Percentiles rank a stretch among this genome's conserved stretches.
Conservation (phyloP, 1,140 invertebrate genomes). For the Caenorhabditis remanei region DNA sequence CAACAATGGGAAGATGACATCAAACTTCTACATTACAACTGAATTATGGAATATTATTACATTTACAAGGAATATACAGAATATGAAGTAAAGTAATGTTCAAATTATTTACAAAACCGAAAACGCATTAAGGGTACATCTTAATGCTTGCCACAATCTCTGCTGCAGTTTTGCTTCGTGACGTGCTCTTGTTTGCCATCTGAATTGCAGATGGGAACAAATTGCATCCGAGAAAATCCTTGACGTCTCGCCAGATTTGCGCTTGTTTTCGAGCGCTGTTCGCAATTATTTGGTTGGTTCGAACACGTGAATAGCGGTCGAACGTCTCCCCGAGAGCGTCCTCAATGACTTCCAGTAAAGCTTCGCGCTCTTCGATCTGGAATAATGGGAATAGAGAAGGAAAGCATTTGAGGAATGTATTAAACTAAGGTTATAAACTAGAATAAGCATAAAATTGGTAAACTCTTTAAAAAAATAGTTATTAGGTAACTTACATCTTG, state of each 20-base stretch:
- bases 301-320: conserved; percentile 63
- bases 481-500: conserved; percentile 21
- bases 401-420: neutral
- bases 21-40: neutral
- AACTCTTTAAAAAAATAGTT: neutral
- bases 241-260: conserved; percentile 67
- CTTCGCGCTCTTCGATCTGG: conserved; percentile 53
- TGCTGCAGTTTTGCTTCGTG: conserved; percentile 35
- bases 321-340: conserved; percentile 66
- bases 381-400: neutral
- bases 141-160: conserved; percentile 62
- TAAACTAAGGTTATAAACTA: neutral
- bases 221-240: conserved; percentile 63
- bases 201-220: conserved; percentile 64
- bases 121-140: conserved; percentile 26
- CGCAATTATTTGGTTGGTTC: conserved; percentile 65
- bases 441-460: neutral
- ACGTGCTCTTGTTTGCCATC: conserved; percentile 64
- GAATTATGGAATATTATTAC: too few species aligned
- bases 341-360: conserved; percentile 47
- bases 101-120: too few species aligned
- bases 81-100: too few species aligned
- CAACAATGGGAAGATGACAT: neutral
- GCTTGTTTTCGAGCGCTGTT: conserved; percentile 66
- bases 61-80: too few species aligned